A percentile compares a stretch with the other conserved stretches of the same genome.
Conservation (phyloP, 2,888 invertebrate species). For the Campoplex capitator region DNA sequence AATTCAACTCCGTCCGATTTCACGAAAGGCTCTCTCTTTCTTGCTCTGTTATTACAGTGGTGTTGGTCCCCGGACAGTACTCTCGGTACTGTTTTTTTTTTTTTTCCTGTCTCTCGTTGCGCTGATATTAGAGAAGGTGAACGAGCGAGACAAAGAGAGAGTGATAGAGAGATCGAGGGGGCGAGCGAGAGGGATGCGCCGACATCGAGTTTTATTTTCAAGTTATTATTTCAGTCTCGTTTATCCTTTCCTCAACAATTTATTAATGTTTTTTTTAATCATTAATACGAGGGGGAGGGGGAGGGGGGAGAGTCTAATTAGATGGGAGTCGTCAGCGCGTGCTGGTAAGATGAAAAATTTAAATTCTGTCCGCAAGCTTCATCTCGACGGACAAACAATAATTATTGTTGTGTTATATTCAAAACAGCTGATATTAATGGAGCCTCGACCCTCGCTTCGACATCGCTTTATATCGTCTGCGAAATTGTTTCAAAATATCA, state of each 20-base stretch:
- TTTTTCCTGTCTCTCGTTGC: constrained; percentile 31
- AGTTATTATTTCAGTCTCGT: constrained; percentile 47
- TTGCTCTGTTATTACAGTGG: constrained; percentile 59
- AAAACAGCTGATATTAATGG: constrained; percentile 5
- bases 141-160: background rate
- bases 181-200: background rate
- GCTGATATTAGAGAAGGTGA: constrained; percentile 13
- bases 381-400: background rate
- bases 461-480: background rate
- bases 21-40: constrained; percentile 21
- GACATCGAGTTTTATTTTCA: constrained; percentile 57
- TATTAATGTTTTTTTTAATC: background rate
- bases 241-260: constrained; percentile 18
- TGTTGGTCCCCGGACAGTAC: constrained; percentile 39
- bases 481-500: background rate
- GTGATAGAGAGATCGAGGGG: background rate
- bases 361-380: background rate
- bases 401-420: background rate
- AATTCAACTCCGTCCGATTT: constrained; percentile 67
- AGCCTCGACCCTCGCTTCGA: background rate
- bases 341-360: background rate
- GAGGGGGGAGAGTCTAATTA: background rate
- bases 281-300: background rate
- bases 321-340: background rate
- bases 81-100: constrained; percentile 6